Base-by-base conservation (phyloP, 2,888 invertebrate species). In the Stegophylla sp. region DNA sequence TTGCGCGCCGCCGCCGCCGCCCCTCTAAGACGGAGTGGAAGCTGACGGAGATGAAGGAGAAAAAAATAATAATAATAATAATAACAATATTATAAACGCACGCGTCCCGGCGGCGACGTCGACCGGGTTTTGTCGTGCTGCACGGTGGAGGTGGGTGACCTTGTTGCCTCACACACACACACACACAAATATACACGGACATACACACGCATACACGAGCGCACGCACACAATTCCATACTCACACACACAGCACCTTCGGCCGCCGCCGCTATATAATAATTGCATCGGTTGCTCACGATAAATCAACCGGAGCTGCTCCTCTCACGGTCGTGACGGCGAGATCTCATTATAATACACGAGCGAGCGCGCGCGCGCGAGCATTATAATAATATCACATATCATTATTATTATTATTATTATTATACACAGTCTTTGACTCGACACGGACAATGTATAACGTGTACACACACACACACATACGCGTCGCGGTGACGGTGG, bases 281-380 rank as follows among this genome's bases (percentile, higher is more conserved):
- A 79, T 79, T 79, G 79, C 71, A 71, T 79, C 71, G 77, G 67
- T n/a, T 20, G 77, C 48, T 77, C 79, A 71, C 79, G 79, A 79
- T 79, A 79, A 79, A 79, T 79, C 79, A 79, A 69, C 67, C 20
- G 20, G 67, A 71, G 59, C 71, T 64, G n/a, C n/a, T n/a, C n/a
- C 76, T 72, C 71, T 77, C 77, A 77, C 79, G 79, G 69, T 79
- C 79, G 79, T 79, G 79, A 79, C 79, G 69, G 75, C 17, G 48
- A 79, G 69, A 79, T 77, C 77, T 77, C 77, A 77, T 77, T 77
- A 77, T 61, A 77, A 77, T 69, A 61, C 63, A 41, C 75, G 1
- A 48, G 5, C 48, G 13, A 13, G 0, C 51, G n/a, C 75, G 1
- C 63, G 5, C 48, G 13, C 20, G 0, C 51, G n/a, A n/a, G 9